Evolutionary conservation across 2,113 vertebrate species (phyloP).

Genomic region (Diphyllodes magnificus): DNA sequence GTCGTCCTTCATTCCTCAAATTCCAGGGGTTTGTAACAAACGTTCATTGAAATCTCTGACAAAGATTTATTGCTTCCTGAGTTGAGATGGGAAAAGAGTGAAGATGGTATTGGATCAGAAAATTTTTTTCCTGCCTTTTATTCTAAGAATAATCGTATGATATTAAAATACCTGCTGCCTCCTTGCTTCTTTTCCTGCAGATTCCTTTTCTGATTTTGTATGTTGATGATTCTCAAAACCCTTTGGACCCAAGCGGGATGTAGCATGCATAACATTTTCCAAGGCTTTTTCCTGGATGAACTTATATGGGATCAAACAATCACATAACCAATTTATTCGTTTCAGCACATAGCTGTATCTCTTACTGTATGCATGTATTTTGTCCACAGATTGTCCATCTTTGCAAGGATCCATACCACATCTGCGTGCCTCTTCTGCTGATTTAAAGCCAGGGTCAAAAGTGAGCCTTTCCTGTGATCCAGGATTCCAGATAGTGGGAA

Average conservation of each 20-base stretch:
- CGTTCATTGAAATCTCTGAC: conserved; percentile 24
- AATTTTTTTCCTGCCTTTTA: not conserved
- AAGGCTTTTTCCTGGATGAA: not conserved
- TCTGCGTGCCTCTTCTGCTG: conserved; percentile 75
- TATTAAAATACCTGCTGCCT: not conserved
- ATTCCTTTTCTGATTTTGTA: not conserved
- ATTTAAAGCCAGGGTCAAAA: conserved; percentile 85
- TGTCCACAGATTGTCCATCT: conserved; percentile 83
- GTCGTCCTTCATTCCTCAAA: conserved; percentile 14
- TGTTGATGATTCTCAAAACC: not conserved
- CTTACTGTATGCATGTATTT: conserved; percentile 13
- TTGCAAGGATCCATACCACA: conserved; percentile 82
- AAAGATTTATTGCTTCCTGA: conserved; percentile 53
- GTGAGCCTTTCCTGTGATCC: conserved; percentile 89
- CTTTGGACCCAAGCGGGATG: not conserved
- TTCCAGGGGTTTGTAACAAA: conserved; percentile 18
- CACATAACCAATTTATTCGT: not conserved
- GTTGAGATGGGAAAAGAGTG: conserved; percentile 1
- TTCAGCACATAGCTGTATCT: not conserved
- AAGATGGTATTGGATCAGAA: not conserved
- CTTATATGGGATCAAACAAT: not conserved
- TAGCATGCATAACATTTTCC: not conserved
- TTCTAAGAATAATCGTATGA: not conserved
- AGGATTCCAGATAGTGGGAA: conserved; percentile 92
- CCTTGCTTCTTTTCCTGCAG: not conserved